Evolutionary conservation across 2,888 invertebrate genomes (phyloP), one percentile per base, ranked within the genome.

Genomic region (Pediacus dermestoides): DNA sequence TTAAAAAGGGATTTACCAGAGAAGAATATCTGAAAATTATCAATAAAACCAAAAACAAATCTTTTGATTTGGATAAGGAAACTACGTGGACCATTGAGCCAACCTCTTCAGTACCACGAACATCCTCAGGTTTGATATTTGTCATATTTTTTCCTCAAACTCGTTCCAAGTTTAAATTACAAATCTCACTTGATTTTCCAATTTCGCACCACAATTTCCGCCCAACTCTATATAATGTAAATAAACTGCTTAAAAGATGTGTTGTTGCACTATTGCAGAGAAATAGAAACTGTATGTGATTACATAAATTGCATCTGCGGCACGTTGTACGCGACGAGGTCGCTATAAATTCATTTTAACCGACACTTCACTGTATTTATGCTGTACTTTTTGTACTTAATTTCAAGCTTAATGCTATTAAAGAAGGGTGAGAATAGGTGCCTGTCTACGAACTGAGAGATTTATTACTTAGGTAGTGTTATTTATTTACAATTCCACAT

Each of bases 281-380:
- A 51, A 55, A 53, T 46, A 42, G 55, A 46, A 52, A 53, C 50
- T 48, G 56, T 55, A 54, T 56, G 55, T 55, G 56, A 58, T 56
- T 55, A 55, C 57, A 57, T 58, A 57, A 58, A 58, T 57, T 55
- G 52, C 46, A 46, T 39, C 16, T 28, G 4, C 22, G 37, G 30
- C 30, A 25, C 15, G 32, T 33, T 25, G 30, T 28, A n/a, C 3
- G 43, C 41, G 44, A 40, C 40, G 51, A 48, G 48, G 38, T 14
- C 44, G 37, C 51, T 28, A 50, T 56, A 55, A 57, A 56, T 57
- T 44, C 44, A 36, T 30, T 44, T 47, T 52, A 52, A 57, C 54
- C 46, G 53, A 54, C 55, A 53, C 46, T 49, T 43, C 23, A 39
- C 44, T 45, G 49, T 53, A 46, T 46, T 45, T 46, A 41, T 43